A percentile compares a stretch with the other conserved stretches of the same genome.
Conservation (phyloP, 2,113 vertebrate species). For the Sciurus niger region DNA sequence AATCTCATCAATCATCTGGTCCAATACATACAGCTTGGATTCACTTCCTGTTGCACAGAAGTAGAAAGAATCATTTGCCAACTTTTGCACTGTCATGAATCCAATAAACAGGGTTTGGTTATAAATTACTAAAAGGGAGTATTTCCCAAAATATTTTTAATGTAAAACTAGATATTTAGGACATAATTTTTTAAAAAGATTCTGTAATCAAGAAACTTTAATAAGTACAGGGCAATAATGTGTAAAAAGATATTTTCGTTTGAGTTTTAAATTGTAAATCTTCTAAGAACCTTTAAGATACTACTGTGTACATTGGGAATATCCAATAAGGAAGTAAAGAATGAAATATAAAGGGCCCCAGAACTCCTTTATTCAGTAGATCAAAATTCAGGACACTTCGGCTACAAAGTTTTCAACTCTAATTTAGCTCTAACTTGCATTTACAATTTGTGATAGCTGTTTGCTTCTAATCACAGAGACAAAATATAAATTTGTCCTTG, state of each 20-base stretch:
- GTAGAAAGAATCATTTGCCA: background rate
- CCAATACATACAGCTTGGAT: background rate
- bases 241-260: background rate
- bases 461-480: background rate
- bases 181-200: conserved; percentile 11
- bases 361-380: background rate
- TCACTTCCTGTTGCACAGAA: background rate
- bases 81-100: background rate
- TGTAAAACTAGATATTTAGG: conserved; percentile 1
- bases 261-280: conserved; percentile 17
- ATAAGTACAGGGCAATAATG: background rate
- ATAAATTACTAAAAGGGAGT: background rate
- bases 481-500: conserved; percentile 34
- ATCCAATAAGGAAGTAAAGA: conserved; percentile 4
- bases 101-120: conserved; percentile 17
- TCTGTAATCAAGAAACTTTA: conserved; percentile 44
- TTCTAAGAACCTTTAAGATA: conserved; percentile 25
- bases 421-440: background rate
- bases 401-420: background rate
- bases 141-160: background rate
- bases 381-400: conserved; percentile 24
- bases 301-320: background rate
- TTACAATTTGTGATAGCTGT: background rate
- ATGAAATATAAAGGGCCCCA: background rate
- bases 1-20: background rate